Percentiles rank a stretch among this genome's conserved stretches.
phyloP scores from a whole-genome alignment of 2,113 vertebrate species.

The Psittacula cyanocephala region DNA sequence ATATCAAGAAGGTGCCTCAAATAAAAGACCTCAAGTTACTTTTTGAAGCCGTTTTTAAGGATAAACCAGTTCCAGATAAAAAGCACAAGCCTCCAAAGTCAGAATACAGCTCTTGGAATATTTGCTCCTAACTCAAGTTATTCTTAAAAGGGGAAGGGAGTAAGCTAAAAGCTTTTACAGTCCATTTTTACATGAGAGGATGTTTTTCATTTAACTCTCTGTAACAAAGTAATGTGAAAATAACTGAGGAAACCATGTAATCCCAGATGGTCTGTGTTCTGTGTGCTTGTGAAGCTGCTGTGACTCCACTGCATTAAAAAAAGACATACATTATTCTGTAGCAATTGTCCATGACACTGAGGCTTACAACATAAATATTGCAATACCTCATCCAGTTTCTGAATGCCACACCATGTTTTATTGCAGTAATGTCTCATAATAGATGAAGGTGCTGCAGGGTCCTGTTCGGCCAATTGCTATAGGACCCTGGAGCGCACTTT shows the following conservation, averaged over 20 bases:
- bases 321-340: constrained; percentile 59
- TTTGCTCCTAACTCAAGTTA: constrained; percentile 1
- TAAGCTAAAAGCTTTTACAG: not conserved
- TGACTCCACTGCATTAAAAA: constrained; percentile 42
- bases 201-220: constrained; percentile 33
- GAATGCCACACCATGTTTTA: constrained; percentile 56
- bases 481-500: constrained; percentile 38
- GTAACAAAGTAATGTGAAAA: constrained; percentile 30
- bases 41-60: not conserved
- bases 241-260: constrained; percentile 19
- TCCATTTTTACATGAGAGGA: constrained; percentile 6
- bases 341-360: constrained; percentile 63
- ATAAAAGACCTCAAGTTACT: not conserved
- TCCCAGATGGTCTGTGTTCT: constrained; percentile 28
- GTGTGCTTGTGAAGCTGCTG: constrained; percentile 12
- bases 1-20: not conserved
- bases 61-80: not conserved
- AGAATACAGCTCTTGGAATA: not conserved
- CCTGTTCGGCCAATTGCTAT: constrained; percentile 56
- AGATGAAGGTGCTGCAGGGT: constrained; percentile 61
- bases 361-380: constrained; percentile 65
- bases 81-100: not conserved
- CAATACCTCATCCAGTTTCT: constrained; percentile 60
- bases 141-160: not conserved
- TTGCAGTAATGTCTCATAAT: constrained; percentile 58